phyloP scores from a whole-genome alignment of 2,113 vertebrate species.

The Plecotus auritus region DNA sequence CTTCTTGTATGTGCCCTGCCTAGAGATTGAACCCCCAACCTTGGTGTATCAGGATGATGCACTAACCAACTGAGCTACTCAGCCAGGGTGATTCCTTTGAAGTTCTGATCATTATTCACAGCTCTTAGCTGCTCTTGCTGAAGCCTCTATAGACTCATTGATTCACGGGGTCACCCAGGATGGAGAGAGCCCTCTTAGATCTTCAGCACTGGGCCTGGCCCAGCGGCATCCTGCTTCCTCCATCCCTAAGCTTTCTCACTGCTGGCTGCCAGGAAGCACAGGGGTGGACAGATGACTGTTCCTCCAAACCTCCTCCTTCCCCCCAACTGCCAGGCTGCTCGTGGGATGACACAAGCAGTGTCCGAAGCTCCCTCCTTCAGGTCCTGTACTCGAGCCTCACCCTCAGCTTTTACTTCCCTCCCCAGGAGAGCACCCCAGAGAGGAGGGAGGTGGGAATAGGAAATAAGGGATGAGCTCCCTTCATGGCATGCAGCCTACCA shows the following conservation, averaged over 20 bases:
- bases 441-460: neutral
- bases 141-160: neutral
- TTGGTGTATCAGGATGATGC: neutral
- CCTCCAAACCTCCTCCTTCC: rapidly evolving
- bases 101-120: neutral
- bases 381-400: neutral
- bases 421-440: neutral
- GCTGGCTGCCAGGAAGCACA: neutral
- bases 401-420: neutral
- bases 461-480: neutral
- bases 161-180: neutral
- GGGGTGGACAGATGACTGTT: rapidly evolving
- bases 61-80: neutral
- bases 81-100: neutral
- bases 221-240: neutral
- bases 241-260: neutral
- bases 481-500: neutral
- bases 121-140: neutral
- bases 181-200: neutral
- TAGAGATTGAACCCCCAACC: neutral
- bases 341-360: no score
- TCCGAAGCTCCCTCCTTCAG: neutral
- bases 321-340: neutral
- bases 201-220: neutral
- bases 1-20: neutral